These are phyloP conservation scores for Cygnus atratus DNA, from an alignment of 2,113 vertebrate species.

Conservation along the genomic window DNA sequence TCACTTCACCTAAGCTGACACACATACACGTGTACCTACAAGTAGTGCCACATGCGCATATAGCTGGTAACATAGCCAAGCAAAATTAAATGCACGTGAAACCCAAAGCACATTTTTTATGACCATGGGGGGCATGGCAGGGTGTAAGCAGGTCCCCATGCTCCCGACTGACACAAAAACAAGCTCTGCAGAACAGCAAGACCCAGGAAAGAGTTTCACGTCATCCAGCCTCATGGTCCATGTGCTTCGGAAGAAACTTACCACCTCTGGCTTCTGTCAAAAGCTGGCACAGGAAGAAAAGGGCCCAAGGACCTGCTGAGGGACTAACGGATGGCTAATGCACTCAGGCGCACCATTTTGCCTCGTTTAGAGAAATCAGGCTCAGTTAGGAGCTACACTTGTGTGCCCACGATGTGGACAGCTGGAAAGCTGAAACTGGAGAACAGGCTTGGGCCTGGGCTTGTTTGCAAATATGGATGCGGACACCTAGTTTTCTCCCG, in stretches of 20 bases:
- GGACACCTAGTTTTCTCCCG: neutral
- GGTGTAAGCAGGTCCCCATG: neutral
- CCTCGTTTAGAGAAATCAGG: neutral
- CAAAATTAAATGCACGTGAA: neutral
- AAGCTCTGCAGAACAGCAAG: neutral
- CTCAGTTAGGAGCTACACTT: neutral
- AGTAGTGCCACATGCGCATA: fast-evolving
- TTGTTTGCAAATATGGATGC: neutral
- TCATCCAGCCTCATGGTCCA: neutral
- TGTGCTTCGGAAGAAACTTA: neutral
- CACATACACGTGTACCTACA: fast-evolving
- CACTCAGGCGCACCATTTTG: neutral
- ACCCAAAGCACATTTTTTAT: neutral
- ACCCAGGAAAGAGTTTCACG: neutral
- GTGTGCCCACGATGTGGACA: neutral
- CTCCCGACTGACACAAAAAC: neutral
- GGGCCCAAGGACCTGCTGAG: neutral
- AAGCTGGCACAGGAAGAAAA: neutral
- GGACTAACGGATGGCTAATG: neutral
- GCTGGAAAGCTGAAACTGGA: neutral
- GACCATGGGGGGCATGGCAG: fast-evolving
- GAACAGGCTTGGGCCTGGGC: neutral
- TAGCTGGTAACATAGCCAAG: neutral
- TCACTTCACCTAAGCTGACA: neutral
- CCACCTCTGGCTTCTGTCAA: neutral